These are phyloP conservation scores for Zootoca vivipara DNA, from an alignment of 2,113 vertebrate genomes.

Conservation along the genomic window DNA sequence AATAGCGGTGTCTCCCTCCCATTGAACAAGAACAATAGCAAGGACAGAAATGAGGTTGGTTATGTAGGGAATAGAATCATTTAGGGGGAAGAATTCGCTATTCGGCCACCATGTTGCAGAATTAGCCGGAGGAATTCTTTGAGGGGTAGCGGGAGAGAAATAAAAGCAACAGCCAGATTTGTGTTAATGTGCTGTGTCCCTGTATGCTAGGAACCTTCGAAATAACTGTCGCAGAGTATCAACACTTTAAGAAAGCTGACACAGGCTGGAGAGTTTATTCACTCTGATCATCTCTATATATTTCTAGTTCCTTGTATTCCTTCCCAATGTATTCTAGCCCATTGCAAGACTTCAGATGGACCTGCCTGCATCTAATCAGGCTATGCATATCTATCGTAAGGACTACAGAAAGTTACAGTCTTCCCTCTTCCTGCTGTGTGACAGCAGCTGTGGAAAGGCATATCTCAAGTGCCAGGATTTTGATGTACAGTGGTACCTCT, in stretches of 20 bases:
- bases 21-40: constrained; percentile 25
- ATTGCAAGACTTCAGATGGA: neutral
- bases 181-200: neutral
- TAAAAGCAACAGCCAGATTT: neutral
- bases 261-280: neutral
- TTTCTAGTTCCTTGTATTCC: neutral
- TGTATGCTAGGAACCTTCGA: neutral
- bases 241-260: neutral
- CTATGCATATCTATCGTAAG: neutral
- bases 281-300: neutral
- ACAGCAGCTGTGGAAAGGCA: neutral
- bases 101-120: constrained; percentile 17
- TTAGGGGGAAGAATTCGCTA: constrained; percentile 11
- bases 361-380: neutral
- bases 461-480: neutral
- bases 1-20: constrained; percentile 15
- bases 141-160: neutral
- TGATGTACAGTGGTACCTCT: no score
- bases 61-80: constrained; percentile 17
- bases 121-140: constrained; percentile 16
- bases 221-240: neutral
- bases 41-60: constrained; percentile 13
- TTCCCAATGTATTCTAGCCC: neutral
- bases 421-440: neutral
- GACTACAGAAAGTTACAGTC: neutral